Evolutionary conservation across 1,140 invertebrate species (phyloP).

Genomic region (Forficula auricularia): DNA sequence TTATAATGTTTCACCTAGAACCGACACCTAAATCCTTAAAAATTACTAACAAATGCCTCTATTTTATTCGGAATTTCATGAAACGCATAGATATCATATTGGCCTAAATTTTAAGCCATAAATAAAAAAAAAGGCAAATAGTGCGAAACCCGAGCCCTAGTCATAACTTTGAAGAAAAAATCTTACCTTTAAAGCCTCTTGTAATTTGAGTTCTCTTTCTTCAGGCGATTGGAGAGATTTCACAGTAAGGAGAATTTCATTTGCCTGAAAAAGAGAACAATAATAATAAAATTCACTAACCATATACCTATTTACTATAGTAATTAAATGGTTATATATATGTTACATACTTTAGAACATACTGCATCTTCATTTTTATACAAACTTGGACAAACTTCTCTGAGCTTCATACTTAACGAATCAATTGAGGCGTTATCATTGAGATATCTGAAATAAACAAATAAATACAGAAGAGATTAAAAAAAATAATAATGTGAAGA

Average conservation of each 20-base stretch:
- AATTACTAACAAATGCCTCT: no score
- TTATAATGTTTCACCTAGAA: no score
- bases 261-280: slow-evolving; percentile 39
- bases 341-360: slow-evolving; percentile 58
- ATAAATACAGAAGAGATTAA: background rate
- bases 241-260: slow-evolving; percentile 69
- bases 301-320: background rate
- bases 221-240: slow-evolving; percentile 45
- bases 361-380: slow-evolving; percentile 91
- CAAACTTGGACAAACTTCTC: slow-evolving; percentile 81
- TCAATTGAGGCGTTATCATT: slow-evolving; percentile 89
- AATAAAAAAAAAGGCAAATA: no score
- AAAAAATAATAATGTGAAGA: background rate
- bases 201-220: slow-evolving; percentile 53
- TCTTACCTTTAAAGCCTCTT: slow-evolving; percentile 48
- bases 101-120: no score
- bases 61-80: no score
- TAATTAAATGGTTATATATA: background rate
- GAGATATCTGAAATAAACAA: slow-evolving; percentile 45
- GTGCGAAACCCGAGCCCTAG: no score
- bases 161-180: no score
- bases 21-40: no score
- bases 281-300: slow-evolving; percentile 1
- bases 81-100: no score
- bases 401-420: slow-evolving; percentile 69